These are phyloP conservation scores for Xiphorhynchus elegans DNA, from an alignment of 2,113 vertebrate species.

Conservation along the genomic window DNA sequence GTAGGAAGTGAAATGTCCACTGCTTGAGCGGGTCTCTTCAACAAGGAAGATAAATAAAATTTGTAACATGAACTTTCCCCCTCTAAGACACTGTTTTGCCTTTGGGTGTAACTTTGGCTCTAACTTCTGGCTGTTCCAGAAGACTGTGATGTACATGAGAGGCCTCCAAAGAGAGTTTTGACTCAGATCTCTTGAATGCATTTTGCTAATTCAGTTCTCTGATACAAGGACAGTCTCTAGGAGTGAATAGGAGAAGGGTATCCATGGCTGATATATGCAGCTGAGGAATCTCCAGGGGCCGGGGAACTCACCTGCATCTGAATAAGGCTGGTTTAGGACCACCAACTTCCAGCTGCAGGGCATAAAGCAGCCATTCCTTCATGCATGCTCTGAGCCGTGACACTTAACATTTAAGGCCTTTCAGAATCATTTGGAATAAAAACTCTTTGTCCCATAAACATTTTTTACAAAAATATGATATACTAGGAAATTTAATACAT, in stretches of 20 bases:
- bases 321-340: neutral
- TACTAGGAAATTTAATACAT: neutral
- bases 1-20: neutral
- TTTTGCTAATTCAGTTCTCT: neutral
- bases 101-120: neutral
- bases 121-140: neutral
- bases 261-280: neutral
- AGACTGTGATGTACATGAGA: neutral
- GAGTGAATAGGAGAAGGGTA: neutral
- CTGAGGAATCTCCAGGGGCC: neutral
- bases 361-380: neutral
- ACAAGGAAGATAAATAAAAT: neutral
- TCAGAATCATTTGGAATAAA: conserved; percentile 5
- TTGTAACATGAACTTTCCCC: neutral
- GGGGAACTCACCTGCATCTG: neutral
- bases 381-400: neutral
- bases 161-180: neutral
- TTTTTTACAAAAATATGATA: neutral
- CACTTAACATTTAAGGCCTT: neutral
- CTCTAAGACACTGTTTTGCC: neutral
- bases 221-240: neutral
- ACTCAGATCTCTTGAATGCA: neutral
- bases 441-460: neutral
- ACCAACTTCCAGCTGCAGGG: neutral
- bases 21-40: neutral